Base-by-base conservation (phyloP, 2,888 invertebrate genomes). In the Acleris holmiana region DNA sequence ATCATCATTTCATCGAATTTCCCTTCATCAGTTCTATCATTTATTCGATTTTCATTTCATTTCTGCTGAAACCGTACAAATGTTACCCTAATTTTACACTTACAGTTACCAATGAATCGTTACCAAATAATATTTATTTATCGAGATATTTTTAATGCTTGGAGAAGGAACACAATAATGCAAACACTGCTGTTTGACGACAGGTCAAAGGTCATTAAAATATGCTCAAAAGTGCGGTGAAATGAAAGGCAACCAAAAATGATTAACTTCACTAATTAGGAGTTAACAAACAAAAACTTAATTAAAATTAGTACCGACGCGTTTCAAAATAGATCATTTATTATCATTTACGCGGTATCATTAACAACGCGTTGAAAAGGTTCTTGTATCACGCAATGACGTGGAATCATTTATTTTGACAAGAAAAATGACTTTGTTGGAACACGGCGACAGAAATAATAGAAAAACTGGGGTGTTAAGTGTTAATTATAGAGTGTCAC, bases 391-490 rank as follows among this genome's bases (percentile, higher is more conserved):
- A 61, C 40, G 49, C 23, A 50, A 50, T 25, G 55, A 62, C 48
- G 49, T 41, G 7, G 23, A 48, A 62, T 55, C 62, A 56, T 62
- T 41, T 56, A 62, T 56, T 55, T 55, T 50, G 62, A 62, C 62
- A 55, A 62, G 62, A 62, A 49, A 62, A 62, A 62, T 62, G 62
- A 62, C 35, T 13, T n/a, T 50, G 25, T 29, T 17, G 19, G 5
- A 7, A 40, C 19, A 29, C 13, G 40, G 15, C 13, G 29, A 59
- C 48, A 40, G 40, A 50, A 50, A 15, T 25, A 17, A 59, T 29
- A 23, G 40, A 59, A 59, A 59, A 59, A 59, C 15, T 21, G 8
- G 21, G 49, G 59, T 50, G 59, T 59, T 59, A 59, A 59, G 59
- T 50, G 59, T 59, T 59, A 59, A 59, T 40, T 49, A 49, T 41